Percentiles rank a stretch among this genome's conserved stretches.
phyloP scores from a whole-genome alignment of 2,113 vertebrate genomes.

The Scalopus aquaticus region DNA sequence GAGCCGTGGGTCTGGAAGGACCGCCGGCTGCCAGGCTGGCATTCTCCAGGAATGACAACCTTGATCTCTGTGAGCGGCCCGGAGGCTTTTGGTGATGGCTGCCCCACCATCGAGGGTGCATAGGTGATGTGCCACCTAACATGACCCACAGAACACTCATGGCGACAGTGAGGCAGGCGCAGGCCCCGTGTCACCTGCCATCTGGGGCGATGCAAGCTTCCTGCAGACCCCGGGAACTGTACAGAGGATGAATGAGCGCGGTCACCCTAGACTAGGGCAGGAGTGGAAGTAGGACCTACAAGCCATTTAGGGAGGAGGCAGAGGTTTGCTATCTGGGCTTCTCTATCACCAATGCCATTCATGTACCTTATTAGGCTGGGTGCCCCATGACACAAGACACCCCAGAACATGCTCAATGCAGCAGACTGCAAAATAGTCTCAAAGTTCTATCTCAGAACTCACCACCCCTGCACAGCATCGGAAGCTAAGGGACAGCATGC shows the following conservation, averaged over 20 bases:
- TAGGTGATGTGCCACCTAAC: not conserved
- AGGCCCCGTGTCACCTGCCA: not conserved
- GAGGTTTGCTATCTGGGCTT: not conserved
- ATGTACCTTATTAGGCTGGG: not conserved
- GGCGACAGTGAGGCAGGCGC: not conserved
- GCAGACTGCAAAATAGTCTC: not conserved
- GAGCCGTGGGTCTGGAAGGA: not conserved
- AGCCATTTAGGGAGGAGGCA: not conserved
- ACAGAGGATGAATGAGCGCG: too few species aligned
- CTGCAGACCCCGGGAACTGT: not conserved
- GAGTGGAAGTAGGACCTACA: not conserved
- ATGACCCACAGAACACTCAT: not conserved
- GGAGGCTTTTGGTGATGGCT: not conserved
- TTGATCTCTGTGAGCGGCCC: conserved; percentile 23
- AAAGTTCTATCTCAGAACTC: not conserved
- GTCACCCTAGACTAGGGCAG: not conserved
- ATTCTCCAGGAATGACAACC: conserved; percentile 21
- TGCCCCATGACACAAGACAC: not conserved
- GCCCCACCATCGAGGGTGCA: not conserved
- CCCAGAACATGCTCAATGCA: too few species aligned
- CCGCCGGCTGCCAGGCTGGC: not conserved
- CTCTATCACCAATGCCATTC: not conserved
- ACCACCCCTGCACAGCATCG: too few species aligned
- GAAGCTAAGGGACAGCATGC: not conserved
- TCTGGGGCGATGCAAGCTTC: not conserved